These are phyloP conservation scores for Myiotriccus ornatus DNA, from an alignment of 2,797 vertebrate genomes.

Conservation along the genomic window DNA sequence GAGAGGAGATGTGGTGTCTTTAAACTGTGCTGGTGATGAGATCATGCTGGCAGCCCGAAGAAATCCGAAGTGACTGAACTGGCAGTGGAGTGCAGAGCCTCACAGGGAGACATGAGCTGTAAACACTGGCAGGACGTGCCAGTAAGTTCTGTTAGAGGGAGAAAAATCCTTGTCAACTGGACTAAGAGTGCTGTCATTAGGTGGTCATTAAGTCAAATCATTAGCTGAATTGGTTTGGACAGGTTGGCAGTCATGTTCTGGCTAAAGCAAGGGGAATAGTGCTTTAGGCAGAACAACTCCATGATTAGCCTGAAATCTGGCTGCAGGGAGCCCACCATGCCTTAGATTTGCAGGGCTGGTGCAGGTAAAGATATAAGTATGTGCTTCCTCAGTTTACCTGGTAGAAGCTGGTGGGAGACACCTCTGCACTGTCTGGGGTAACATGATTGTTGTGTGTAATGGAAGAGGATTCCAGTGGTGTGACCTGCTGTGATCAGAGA, in stretches of 20 bases:
- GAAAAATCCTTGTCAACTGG: not conserved
- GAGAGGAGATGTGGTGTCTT: not conserved
- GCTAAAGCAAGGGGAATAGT: not conserved
- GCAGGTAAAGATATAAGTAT: not conserved
- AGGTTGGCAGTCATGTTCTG: not conserved
- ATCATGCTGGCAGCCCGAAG: not conserved
- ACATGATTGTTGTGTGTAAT: rapidly evolving
- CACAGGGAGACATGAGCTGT: not conserved
- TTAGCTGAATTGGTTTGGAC: not conserved
- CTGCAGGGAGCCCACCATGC: not conserved
- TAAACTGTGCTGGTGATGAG: not conserved
- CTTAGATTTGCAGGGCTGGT: not conserved
- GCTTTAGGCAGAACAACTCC: not conserved
- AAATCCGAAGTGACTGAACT: not conserved
- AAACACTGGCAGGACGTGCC: not conserved
- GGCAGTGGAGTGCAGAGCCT: not conserved
- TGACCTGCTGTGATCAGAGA: not conserved
- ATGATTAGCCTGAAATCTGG: not conserved
- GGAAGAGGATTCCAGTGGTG: not conserved
- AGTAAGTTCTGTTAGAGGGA: not conserved
- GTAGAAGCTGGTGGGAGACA: not conserved
- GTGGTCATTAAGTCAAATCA: not conserved
- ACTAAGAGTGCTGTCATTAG: not conserved
- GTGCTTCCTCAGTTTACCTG: not conserved
- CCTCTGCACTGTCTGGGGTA: not conserved